Evolutionary conservation across 2,113 vertebrate species (phyloP).

Genomic region (Clinocottus analis): DNA sequence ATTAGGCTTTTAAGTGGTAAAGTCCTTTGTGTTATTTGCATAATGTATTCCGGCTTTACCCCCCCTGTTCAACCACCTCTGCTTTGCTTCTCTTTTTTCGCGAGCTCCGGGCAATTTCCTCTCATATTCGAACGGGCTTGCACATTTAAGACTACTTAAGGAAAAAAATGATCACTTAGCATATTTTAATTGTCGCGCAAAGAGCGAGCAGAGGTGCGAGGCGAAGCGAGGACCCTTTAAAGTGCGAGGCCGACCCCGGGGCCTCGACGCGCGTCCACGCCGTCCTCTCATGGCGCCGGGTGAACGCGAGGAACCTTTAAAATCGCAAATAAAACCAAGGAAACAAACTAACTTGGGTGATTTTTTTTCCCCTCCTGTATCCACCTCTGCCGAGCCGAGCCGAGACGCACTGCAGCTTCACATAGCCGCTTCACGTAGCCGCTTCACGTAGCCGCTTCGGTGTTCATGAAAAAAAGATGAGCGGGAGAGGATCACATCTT

Average conservation of each 20-base stretch:
- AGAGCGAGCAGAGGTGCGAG: conserved; percentile 92
- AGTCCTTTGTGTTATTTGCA: conserved; percentile 99
- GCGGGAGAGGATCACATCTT: conserved; percentile 5
- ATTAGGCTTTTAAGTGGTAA: conserved; percentile 99
- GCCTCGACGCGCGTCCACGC: too few relatives aligned
- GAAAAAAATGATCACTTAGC: conserved; percentile 99
- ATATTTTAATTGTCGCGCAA: conserved; percentile 99
- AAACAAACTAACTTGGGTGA: not conserved
- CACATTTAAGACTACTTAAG: conserved; percentile 99
- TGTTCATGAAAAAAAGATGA: too few relatives aligned
- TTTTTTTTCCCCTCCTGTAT: conserved; percentile 12
- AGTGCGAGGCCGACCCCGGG: conserved; percentile 46
- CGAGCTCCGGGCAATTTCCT: conserved; percentile 99
- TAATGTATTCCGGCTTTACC: conserved; percentile 95
- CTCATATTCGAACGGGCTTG: conserved; percentile 99
- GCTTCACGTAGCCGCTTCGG: too few relatives aligned
- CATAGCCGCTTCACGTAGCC: too few relatives aligned
- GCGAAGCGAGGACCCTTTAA: conserved; percentile 66
- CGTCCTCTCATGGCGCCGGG: not conserved
- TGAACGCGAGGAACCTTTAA: conserved; percentile 5
- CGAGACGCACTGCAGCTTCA: conserved; percentile 16
- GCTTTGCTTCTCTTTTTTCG: conserved; percentile 51
- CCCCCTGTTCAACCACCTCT: conserved; percentile 64
- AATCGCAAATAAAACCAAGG: not conserved
- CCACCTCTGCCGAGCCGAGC: not conserved